Evolutionary conservation across 2,113 vertebrate species (phyloP).

Genomic region (Apaloderma vittatum): DNA sequence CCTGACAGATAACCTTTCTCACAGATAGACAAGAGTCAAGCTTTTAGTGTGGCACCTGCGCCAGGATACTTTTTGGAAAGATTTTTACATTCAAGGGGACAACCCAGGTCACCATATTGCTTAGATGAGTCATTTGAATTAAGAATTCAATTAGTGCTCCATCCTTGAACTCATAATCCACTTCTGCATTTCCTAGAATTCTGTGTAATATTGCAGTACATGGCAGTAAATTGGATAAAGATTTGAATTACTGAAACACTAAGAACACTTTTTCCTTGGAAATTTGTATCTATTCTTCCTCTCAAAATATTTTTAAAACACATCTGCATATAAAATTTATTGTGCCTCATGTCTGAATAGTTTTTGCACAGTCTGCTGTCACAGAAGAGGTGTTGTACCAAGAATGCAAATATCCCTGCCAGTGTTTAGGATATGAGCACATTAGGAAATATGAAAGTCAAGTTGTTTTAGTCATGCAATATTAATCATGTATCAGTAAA

Average conservation of each 20-base stretch:
- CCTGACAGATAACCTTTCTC: not conserved
- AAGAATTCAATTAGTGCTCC: constrained; percentile 47
- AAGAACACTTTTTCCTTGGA: not conserved
- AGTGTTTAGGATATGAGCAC: not conserved
- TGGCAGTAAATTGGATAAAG: constrained; percentile 13
- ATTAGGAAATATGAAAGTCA: not conserved
- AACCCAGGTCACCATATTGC: not conserved
- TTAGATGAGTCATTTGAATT: constrained; percentile 44
- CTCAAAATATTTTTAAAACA: not conserved
- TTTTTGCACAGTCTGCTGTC: not conserved
- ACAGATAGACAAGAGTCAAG: not conserved
- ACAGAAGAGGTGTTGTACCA: not conserved
- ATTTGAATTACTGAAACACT: constrained; percentile 23
- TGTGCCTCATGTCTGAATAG: not conserved
- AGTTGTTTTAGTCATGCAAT: not conserved
- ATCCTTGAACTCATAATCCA: constrained; percentile 30
- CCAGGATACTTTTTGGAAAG: not conserved
- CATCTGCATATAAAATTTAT: not conserved
- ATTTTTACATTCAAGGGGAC: not conserved
- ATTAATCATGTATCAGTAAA: not conserved
- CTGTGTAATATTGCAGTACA: constrained; percentile 26
- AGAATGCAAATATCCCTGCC: not conserved
- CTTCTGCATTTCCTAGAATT: constrained; percentile 53
- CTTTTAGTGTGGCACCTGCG: not conserved
- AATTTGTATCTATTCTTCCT: not conserved